Conservation (phyloP, 2,888 invertebrate genomes). For the Tridacna crocea region DNA sequence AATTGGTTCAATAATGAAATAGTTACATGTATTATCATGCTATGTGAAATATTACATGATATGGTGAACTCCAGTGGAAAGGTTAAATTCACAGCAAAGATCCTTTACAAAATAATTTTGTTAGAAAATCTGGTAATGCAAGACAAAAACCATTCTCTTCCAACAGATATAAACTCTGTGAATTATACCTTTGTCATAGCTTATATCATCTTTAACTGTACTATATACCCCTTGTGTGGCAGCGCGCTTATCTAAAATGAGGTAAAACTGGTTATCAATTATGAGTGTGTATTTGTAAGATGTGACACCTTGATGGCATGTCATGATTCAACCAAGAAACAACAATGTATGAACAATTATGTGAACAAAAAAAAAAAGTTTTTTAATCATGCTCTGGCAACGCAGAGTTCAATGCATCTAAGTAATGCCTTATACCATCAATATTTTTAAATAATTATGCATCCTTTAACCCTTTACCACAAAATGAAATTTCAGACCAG, state of each 20-base stretch:
- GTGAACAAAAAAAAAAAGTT: no score
- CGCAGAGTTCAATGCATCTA: no score
- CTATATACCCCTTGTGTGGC: constrained; percentile 6
- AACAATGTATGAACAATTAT: not conserved
- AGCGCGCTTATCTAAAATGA: constrained; percentile 7
- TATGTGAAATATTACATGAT: no score
- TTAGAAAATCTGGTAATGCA: not conserved
- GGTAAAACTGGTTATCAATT: constrained; percentile 1
- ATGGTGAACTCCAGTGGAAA: not conserved
- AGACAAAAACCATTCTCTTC: not conserved
- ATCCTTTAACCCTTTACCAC: no score
- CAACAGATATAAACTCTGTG: not conserved
- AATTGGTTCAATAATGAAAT: no score
- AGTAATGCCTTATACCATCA: no score
- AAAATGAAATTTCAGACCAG: no score
- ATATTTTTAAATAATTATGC: no score
- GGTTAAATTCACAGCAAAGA: constrained; percentile 8
- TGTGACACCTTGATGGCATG: not conserved
- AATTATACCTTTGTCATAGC: constrained; percentile 4
- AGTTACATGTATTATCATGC: no score
- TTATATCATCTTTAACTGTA: constrained; percentile 14
- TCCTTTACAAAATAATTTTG: not conserved
- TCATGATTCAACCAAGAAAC: not conserved
- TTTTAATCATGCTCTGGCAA: no score
- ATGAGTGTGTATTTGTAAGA: not conserved